Base-by-base conservation (phyloP, 2,113 vertebrate genomes). In the Nothoprocta pentlandii region DNA sequence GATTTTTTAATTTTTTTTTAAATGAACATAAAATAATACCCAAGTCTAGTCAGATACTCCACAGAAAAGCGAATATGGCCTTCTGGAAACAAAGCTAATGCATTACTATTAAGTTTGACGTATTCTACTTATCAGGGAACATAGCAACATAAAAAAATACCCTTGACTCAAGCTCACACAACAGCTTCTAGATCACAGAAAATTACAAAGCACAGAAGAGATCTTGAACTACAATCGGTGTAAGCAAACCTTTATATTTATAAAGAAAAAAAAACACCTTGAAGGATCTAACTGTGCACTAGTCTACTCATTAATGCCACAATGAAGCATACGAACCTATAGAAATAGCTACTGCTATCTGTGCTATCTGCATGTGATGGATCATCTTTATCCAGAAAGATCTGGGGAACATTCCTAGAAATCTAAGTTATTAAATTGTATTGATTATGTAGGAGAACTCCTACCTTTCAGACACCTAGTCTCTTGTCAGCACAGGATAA, bases 71-170 rank as follows among this genome's bases (percentile, higher is more conserved):
- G 61, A 89, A 8, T 9, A 16, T 26, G 73, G 28, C 30, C 34
- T 84, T 71, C 73, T 61, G 39, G 73, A 94, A 84, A 87, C 74
- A 79, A 79, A 81, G 62, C 59, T 53, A 59, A 22, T 56, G 56
- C 23, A 14, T 46, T 36, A 42, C 16, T 34, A 89, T 32, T 36
- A 78, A 51, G 42, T 19, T 12, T 25, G 59, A 73, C 54, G 66
- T 32, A 9, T 54, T 76, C 67, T 73, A 28, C 23, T 76, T 76
- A 56, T 62, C 23, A 69, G 49, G 12, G 77, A 80, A 87, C 22
- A 46, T 22, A 87, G 85, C 67, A 93, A 79, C 13, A 47, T 71
- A 44, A 94, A 67, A 87, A 6, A 1, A 5, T 85, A 62, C 66
- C 90, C 46, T 32, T 68, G 19, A 0, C 0, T 39, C 44, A 41